Percentiles rank a stretch among this genome's conserved stretches.
Conservation (phyloP, 2,888 invertebrate genomes). For the Epicampocera succincta region DNA sequence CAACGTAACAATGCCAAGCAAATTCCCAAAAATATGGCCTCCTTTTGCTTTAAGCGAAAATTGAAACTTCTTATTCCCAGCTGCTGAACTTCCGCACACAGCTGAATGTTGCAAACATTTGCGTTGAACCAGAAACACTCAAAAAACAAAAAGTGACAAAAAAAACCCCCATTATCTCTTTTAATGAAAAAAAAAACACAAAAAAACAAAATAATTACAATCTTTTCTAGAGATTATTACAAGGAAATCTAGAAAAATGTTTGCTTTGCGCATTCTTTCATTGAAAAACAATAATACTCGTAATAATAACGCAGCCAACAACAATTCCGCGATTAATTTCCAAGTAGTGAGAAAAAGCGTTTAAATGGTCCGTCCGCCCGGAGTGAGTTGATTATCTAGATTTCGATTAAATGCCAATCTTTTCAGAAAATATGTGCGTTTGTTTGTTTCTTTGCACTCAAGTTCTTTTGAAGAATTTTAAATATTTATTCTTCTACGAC, state of each 20-base stretch:
- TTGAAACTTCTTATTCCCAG: no score
- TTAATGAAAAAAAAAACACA: no score
- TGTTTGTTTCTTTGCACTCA: neutral
- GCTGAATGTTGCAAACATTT: no score
- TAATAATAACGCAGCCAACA: constrained; percentile 1
- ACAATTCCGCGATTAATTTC: constrained; percentile 24
- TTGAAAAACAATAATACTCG: constrained; percentile 15
- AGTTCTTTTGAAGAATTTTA: constrained; percentile 15
- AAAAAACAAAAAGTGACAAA: no score
- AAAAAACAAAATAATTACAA: neutral
- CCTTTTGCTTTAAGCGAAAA: no score
- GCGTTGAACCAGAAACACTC: no score
- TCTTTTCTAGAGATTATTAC: constrained; percentile 15
- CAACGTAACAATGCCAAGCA: no score
- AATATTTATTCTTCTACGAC: neutral
- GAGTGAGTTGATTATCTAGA: constrained; percentile 31
- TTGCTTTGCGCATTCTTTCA: constrained; percentile 48
- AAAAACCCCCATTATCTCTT: no score
- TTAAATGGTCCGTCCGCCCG: neutral
- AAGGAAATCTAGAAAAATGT: constrained; percentile 49
- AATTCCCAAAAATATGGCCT: no score
- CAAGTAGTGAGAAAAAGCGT: constrained; percentile 4
- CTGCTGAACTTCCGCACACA: no score
- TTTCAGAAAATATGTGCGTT: neutral
- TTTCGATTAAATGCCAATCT: constrained; percentile 19